Conservation (phyloP, 2,797 vertebrate genomes). For the Prunella strophiata region DNA sequence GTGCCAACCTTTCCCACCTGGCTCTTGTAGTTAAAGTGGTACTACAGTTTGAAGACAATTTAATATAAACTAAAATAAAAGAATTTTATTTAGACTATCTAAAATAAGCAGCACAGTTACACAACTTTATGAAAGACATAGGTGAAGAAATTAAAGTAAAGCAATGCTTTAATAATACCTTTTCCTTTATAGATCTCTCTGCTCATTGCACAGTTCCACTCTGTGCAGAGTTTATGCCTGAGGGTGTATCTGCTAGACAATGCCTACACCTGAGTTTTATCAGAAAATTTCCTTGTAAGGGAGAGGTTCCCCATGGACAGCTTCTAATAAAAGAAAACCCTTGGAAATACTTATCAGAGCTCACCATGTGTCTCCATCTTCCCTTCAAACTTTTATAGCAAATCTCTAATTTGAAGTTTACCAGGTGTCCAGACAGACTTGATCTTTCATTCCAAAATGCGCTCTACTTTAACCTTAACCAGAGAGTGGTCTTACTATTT, state of each 20-base stretch:
- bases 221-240: neutral
- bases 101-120: neutral
- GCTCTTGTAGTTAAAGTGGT: neutral
- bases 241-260: neutral
- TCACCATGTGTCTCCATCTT: neutral
- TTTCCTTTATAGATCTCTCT: neutral
- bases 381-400: neutral
- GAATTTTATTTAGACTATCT: neutral
- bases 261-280: neutral
- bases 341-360: neutral
- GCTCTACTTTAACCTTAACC: neutral
- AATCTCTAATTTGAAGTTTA: slow-evolving; percentile 11
- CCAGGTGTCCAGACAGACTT: neutral
- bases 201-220: neutral
- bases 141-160: neutral
- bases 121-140: neutral
- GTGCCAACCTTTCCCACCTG: neutral
- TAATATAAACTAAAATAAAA: neutral
- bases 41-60: neutral
- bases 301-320: neutral
- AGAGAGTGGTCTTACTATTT: neutral
- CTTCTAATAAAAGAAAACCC: slow-evolving; percentile 23
- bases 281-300: neutral
- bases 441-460: slow-evolving; percentile 5
- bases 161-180: neutral